Base-by-base conservation (phyloP, 2,888 invertebrate genomes). In the Gisinianus flammeolus region DNA sequence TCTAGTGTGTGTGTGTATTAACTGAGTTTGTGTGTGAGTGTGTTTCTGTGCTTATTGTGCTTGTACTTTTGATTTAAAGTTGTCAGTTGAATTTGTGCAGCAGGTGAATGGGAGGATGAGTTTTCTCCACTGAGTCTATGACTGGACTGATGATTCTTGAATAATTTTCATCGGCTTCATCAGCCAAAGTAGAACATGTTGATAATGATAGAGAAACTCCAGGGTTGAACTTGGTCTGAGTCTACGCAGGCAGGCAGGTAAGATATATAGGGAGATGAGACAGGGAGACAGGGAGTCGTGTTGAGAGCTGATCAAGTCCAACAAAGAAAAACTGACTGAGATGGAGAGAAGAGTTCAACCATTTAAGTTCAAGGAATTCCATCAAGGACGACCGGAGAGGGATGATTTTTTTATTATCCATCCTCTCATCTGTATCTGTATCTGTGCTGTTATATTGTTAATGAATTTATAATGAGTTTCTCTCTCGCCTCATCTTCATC, bases 311-410 rank as follows among this genome's bases (percentile, higher is more conserved):
- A 66, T 62, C 22, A 66, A 66, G 31, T 26, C 33, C 66, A 66
- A 33, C 58, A 66, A 33, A 31, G 31, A 66, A 66, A 31, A 30
- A 64, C 10, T 28, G 64, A 64, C n/a, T n/a, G 28, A 64, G 31
- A 33, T 2, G n/a, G 66, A 30, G 66, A 66, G 66, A 66, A 31
- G n/a, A 58, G 62, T 73, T 73, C 73, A 73, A 64, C 73, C 64
- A 62, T 58, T 33, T 64, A 73, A 77, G 77, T 77, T 77, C 77
- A 77, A 77, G 77, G 71, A 70, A 77, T 77, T 62, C 70, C 64
- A 71, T 71, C 77, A 77, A 77, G 77, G 77, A 77, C 77, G 77
- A 70, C 77, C 70, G 44, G 77, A 33, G 66, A 70, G 44, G n/a
- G 52, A 35, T 77, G 70, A 71, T 70, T 70, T 76, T n/a, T 76